Evolutionary conservation across 1,140 invertebrate species (phyloP).

Genomic region (Drosophila tristis): DNA sequence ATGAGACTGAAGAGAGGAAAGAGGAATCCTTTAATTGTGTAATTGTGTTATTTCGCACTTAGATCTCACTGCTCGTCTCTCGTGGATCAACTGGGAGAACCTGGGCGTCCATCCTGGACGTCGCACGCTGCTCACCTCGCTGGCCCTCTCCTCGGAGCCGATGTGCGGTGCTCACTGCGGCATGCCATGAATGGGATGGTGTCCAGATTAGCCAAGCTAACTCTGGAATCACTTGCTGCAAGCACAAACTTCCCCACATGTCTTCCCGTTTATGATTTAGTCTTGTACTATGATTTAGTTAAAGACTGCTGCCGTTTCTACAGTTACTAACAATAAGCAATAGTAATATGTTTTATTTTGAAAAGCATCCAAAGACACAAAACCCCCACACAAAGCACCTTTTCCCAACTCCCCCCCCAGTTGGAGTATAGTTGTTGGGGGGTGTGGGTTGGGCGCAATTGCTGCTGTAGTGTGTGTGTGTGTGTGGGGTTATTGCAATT

Average conservation of each 20-base stretch:
- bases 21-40: neutral
- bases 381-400: slow-evolving; percentile 1
- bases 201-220: neutral
- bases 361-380: slow-evolving; percentile 42
- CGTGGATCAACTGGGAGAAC: slow-evolving; percentile 99
- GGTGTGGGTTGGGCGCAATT: neutral
- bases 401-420: neutral
- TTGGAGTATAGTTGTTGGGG: slow-evolving; percentile 9
- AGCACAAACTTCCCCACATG: slow-evolving; percentile 13
- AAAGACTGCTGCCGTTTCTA: slow-evolving; percentile 29
- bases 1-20: neutral
- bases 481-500: slow-evolving; percentile 36
- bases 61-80: slow-evolving; percentile 98
- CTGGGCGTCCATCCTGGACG: slow-evolving; percentile 96
- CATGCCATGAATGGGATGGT: slow-evolving; percentile 48
- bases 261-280: slow-evolving; percentile 25
- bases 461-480: neutral
- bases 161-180: slow-evolving; percentile 85
- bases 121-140: slow-evolving; percentile 91
- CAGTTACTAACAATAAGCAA: slow-evolving; percentile 69
- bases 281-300: neutral
- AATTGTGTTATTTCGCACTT: slow-evolving; percentile 66
- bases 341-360: slow-evolving; percentile 52
- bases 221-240: slow-evolving; percentile 10
- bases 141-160: slow-evolving; percentile 92